Conservation (phyloP, 2,888 invertebrate species). For the Erannis defoliaria region DNA sequence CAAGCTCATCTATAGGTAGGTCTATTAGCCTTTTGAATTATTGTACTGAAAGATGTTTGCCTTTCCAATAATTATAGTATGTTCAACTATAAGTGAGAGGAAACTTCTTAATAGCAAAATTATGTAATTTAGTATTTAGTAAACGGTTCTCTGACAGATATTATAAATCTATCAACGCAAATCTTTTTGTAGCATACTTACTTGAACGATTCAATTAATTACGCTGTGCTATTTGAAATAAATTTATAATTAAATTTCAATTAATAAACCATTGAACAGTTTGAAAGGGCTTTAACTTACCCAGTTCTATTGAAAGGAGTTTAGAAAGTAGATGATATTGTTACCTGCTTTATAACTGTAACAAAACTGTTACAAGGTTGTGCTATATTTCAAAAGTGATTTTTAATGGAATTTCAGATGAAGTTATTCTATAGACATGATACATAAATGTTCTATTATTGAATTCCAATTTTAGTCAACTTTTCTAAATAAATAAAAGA, state of each 20-base stretch:
- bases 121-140: conserved; percentile 15
- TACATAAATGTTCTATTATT: conserved; percentile 17
- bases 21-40: conserved; percentile 5
- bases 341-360: background rate
- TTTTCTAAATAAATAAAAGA: conserved; percentile 20
- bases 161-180: conserved; percentile 9
- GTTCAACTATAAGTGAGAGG: conserved; percentile 26
- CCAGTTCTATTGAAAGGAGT: conserved; percentile 22
- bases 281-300: conserved; percentile 11
- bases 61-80: conserved; percentile 19
- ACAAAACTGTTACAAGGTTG: background rate
- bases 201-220: conserved; percentile 7
- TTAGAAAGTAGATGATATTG: conserved; percentile 27
- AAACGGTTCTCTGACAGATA: background rate
- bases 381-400: background rate
- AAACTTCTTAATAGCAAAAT: conserved; percentile 22
- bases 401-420: conserved; percentile 19
- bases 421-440: conserved; percentile 7
- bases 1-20: conserved; percentile 12
- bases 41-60: conserved; percentile 22
- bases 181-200: conserved; percentile 7
- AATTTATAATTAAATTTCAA: background rate
- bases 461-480: conserved; percentile 21
- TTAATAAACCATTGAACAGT: conserved; percentile 6
- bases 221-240: conserved; percentile 11